These are phyloP conservation scores for Martes flavigula DNA, from an alignment of 2,797 vertebrate species.

Conservation along the genomic window DNA sequence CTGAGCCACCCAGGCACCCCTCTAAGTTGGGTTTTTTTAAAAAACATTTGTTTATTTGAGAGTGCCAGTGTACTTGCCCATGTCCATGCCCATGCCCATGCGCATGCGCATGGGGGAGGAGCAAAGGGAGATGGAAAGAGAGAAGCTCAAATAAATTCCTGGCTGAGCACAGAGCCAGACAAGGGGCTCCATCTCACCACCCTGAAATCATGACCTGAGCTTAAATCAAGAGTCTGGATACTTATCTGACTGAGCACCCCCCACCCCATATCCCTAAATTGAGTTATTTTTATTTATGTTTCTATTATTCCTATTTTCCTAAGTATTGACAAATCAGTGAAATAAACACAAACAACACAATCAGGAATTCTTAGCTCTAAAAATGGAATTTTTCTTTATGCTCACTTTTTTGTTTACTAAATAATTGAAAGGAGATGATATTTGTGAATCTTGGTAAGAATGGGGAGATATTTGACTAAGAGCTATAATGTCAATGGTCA, in stretches of 20 bases:
- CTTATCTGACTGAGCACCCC: background rate
- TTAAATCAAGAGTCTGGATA: background rate
- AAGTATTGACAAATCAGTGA: background rate
- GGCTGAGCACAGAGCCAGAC: background rate
- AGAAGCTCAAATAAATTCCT: background rate
- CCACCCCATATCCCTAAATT: background rate
- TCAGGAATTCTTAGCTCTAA: conserved; percentile 4
- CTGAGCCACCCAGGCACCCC: no score
- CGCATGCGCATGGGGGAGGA: background rate
- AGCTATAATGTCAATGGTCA: background rate
- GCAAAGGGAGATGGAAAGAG: background rate
- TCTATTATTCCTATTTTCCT: background rate
- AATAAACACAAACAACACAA: background rate
- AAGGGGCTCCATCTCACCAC: background rate
- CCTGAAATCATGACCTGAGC: background rate
- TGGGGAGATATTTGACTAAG: background rate
- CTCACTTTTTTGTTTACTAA: conserved; percentile 17
- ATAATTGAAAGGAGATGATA: background rate
- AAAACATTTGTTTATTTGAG: background rate
- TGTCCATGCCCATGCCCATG: no score
- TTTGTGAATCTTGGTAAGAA: background rate
- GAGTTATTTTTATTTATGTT: background rate
- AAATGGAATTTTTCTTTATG: background rate
- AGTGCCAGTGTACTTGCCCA: no score
- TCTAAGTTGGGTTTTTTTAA: no score